Base-by-base conservation (phyloP, 2,113 vertebrate genomes). In the Typhlomys cinereus region DNA sequence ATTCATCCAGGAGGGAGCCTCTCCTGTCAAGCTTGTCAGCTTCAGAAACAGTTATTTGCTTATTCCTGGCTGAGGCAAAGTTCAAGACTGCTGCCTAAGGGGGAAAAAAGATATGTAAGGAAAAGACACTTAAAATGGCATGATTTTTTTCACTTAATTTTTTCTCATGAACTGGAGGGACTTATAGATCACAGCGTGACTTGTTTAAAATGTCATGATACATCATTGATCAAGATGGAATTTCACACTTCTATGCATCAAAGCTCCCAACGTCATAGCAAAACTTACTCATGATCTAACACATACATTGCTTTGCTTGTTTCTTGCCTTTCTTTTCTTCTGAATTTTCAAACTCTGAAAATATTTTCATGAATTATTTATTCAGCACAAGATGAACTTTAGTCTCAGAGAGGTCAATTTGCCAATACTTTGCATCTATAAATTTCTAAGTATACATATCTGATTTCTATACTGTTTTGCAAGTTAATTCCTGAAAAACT, bases 401-500 rank as follows among this genome's bases (percentile, higher is more conserved):
- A 82, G 31, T 64, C 44, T 92, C 39, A 85, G 3, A 80, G 34
- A 93, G 0, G 7, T 21, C 69, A 31, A 44, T 2, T 11, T 41
- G 10, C 12, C 27, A 20, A 71, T 1, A 29, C 0, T 5, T 80
- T 67, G n/a, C 27, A 39, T n/a, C 12, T 71, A 83, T 41, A 86
- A 94, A 73, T 59, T 1, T 0, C 13, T 83, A 48, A 44, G 9
- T 17, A 62, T 14, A 78, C 34, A 0, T 90, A 90, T 36, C 23
- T 74, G 61, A 88, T 88, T 48, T 62, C 29, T 89, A 39, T 67
- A 61, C 5, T 23, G 57, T 18, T 78, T 4, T 79, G 66, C 18
- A 5, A 70, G 71, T 85, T 93, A 57, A 50, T 25, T 62, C 5
- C 48, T 36, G 18, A 95, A 66, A 78, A 95, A 66, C 52, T 64